Evolutionary conservation across 1,140 invertebrate genomes (phyloP).

Genomic region (Drosophila leontia): DNA sequence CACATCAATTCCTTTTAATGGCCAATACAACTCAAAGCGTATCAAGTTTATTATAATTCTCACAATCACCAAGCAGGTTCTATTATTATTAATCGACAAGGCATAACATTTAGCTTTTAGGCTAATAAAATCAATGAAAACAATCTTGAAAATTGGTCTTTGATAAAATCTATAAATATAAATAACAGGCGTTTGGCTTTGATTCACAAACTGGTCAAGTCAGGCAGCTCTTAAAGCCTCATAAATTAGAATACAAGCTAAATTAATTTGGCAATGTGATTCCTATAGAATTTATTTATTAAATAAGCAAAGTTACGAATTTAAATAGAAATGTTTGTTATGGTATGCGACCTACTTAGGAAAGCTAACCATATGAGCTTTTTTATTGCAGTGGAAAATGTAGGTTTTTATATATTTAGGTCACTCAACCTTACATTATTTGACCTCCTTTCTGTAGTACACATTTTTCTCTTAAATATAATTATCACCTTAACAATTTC

Average conservation of each 20-base stretch:
- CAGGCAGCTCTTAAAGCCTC: neutral
- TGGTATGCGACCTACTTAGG: neutral
- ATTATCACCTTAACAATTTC: conserved; percentile 11
- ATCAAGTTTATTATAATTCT: conserved; percentile 14
- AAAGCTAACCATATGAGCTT: no score
- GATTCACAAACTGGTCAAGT: conserved; percentile 16
- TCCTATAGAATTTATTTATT: neutral
- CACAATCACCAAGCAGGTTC: conserved; percentile 24
- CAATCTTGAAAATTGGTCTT: conserved; percentile 23
- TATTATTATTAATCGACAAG: neutral
- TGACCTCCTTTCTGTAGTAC: neutral
- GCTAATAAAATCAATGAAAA: conserved; percentile 40
- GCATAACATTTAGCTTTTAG: conserved; percentile 9
- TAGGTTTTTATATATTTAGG: neutral
- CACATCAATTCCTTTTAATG: neutral
- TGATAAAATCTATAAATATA: conserved; percentile 28
- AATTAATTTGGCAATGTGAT: conserved; percentile 10
- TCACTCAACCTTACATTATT: neutral
- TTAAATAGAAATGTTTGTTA: neutral
- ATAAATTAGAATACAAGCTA: conserved; percentile 6
- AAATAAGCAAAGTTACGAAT: neutral
- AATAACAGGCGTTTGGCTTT: neutral
- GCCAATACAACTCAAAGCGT: conserved; percentile 9
- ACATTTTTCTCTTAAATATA: neutral
- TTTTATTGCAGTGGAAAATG: neutral